phyloP scores from a whole-genome alignment of 2,113 vertebrate genomes.

The Pangasianodon hypophthalmus region DNA sequence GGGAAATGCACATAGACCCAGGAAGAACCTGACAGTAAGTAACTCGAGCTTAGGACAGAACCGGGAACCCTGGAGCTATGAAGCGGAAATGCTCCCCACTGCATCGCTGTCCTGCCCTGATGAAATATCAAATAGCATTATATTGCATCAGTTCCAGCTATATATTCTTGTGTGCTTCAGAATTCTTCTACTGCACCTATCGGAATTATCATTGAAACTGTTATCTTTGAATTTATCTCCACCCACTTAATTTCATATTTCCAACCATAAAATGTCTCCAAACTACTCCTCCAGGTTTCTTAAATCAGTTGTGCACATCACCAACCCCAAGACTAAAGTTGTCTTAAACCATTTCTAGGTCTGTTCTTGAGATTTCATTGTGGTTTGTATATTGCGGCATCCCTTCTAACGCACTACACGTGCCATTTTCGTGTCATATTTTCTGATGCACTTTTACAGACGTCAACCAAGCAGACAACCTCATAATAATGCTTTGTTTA shows the following conservation, averaged over 20 bases:
- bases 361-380: neutral
- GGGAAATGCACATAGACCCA: neutral
- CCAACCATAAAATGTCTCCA: neutral
- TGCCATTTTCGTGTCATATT: neutral
- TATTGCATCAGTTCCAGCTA: neutral
- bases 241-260: constrained; percentile 14
- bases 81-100: neutral
- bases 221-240: neutral
- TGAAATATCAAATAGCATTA: neutral
- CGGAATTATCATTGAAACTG: neutral
- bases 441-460: neutral
- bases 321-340: neutral
- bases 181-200: neutral
- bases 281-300: constrained; percentile 12
- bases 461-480: neutral
- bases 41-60: neutral
- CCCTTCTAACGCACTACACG: neutral
- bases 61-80: neutral
- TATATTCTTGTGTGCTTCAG: neutral
- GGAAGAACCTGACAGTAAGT: neutral
- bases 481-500: neutral
- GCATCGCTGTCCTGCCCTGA: neutral
- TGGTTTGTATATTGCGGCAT: neutral
- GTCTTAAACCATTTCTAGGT: neutral
- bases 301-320: neutral